Percentiles rank a stretch among this genome's conserved stretches.
phyloP scores from a whole-genome alignment of 2,888 invertebrate species.

The Shargacucullia verbasci region DNA sequence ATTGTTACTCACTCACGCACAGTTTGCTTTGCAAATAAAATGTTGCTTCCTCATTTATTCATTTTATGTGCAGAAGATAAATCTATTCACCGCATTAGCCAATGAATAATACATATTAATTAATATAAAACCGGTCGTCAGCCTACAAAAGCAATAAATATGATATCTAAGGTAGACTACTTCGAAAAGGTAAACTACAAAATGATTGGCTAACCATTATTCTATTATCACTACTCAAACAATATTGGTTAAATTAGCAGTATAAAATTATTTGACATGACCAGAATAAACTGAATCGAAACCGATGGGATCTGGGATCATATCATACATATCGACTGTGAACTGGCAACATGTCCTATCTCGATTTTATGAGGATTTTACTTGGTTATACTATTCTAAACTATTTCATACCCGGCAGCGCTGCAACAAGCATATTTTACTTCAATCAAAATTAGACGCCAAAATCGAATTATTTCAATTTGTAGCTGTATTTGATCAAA shows the following conservation, averaged over 20 bases:
- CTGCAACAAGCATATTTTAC: too few species aligned
- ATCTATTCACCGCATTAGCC: slow-evolving; percentile 7
- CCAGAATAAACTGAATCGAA: too few species aligned
- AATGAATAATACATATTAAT: slow-evolving; percentile 9
- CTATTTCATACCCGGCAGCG: too few species aligned
- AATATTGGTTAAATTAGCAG: not conserved
- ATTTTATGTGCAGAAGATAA: slow-evolving; percentile 23
- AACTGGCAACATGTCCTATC: too few species aligned
- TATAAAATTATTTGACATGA: too few species aligned
- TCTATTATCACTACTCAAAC: slow-evolving; percentile 1
- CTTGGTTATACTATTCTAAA: too few species aligned
- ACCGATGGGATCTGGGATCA: too few species aligned
- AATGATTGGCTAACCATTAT: not conserved
- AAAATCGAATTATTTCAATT: too few species aligned
- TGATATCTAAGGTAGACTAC: not conserved
- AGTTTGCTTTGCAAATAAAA: slow-evolving; percentile 42
- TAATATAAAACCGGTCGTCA: slow-evolving; percentile 11
- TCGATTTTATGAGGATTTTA: too few species aligned
- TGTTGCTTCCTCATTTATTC: slow-evolving; percentile 24
- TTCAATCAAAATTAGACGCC: too few species aligned
- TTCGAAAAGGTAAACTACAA: slow-evolving; percentile 1
- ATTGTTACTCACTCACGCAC: slow-evolving; percentile 37
- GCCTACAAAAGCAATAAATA: slow-evolving; percentile 8
- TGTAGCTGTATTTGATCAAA: slow-evolving; percentile 1
- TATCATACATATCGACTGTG: too few species aligned